Percentiles rank a stretch among this genome's conserved stretches.
These are phyloP conservation scores for Fopius arisanus DNA, from an alignment of 1,140 invertebrate genomes.

Conservation along the genomic window DNA sequence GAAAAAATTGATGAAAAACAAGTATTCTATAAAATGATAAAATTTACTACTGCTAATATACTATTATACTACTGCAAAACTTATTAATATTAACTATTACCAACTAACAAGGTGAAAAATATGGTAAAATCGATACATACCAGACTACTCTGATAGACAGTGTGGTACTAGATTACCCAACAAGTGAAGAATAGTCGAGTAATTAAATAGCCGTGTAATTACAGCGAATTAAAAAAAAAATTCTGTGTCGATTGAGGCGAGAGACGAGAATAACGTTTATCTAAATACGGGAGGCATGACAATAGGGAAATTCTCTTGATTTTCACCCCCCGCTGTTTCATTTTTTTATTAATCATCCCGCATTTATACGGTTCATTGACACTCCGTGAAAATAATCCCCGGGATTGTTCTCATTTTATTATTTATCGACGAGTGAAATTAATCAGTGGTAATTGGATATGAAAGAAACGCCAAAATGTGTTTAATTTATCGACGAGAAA, in stretches of 20 bases:
- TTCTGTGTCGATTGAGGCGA: background rate
- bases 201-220: slow-evolving; percentile 34
- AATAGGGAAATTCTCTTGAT: background rate
- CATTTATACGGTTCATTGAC: background rate
- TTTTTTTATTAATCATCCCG: background rate
- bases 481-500: slow-evolving; percentile 24
- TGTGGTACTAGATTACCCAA: slow-evolving; percentile 50
- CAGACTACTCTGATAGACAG: slow-evolving; percentile 52
- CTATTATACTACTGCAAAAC: slow-evolving; percentile 29
- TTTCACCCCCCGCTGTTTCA: background rate
- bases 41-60: slow-evolving; percentile 35
- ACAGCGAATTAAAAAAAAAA: background rate
- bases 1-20: slow-evolving; percentile 31
- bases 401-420: background rate
- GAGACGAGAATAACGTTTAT: background rate
- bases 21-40: slow-evolving; percentile 38
- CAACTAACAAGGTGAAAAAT: slow-evolving; percentile 28
- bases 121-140: slow-evolving; percentile 42
- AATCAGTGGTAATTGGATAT: background rate
- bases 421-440: background rate
- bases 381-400: background rate
- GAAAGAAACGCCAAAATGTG: slow-evolving; percentile 13
- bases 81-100: slow-evolving; percentile 31
- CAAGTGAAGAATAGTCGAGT: slow-evolving; percentile 26
- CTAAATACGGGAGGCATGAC: background rate